A percentile compares a stretch with the other conserved stretches of the same genome.
These are phyloP conservation scores for Galbula dea DNA, from an alignment of 2,113 vertebrate species.

Conservation along the genomic window DNA sequence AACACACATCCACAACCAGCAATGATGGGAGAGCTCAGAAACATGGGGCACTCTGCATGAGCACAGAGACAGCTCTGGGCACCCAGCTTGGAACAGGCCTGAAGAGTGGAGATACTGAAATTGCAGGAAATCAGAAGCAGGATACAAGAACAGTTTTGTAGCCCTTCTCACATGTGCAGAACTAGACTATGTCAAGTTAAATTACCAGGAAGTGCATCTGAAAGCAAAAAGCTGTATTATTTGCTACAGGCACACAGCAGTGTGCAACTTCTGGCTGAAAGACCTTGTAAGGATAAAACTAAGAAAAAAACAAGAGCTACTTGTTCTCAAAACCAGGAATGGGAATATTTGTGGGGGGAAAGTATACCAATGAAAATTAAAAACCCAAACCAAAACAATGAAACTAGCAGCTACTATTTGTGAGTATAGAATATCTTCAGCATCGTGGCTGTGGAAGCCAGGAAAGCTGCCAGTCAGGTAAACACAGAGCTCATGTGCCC, in stretches of 20 bases:
- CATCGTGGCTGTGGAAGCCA: neutral
- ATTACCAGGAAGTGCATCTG: neutral
- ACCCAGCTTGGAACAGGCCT: neutral
- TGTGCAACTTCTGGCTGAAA: neutral
- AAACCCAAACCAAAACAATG: neutral
- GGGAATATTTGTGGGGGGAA: neutral
- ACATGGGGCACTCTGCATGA: accelerated
- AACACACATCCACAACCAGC: neutral
- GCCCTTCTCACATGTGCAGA: neutral
- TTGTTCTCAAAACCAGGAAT: neutral
- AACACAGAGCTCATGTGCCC: neutral
- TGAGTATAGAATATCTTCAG: neutral
- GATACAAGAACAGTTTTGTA: neutral
- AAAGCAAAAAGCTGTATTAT: neutral
- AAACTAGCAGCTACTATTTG: neutral
- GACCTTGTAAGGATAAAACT: neutral
- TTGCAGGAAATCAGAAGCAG: neutral
- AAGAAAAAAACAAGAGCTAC: neutral
- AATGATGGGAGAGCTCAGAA: neutral
- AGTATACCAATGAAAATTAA: neutral
- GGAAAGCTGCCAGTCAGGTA: neutral
- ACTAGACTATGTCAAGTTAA: neutral
- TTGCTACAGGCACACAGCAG: accelerated
- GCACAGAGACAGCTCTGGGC: neutral
- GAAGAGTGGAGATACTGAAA: neutral